Conservation (phyloP, 2,797 vertebrate species). For the Notolepis coatsorum region DNA sequence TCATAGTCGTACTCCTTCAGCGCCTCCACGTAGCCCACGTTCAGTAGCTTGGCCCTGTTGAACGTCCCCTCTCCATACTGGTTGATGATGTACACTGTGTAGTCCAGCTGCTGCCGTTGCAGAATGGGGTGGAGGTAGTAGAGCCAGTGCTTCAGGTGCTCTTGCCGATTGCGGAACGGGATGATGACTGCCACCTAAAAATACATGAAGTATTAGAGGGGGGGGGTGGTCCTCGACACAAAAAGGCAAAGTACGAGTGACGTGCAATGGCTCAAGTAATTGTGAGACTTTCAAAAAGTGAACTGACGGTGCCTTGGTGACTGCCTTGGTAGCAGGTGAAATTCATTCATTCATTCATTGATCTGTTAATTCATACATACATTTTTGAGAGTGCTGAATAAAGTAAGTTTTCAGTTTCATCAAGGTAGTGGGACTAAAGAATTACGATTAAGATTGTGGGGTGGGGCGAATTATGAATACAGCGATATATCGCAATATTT, state of each 20-base stretch:
- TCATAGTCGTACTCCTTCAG: conserved; percentile 92
- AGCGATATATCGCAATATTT: too few relatives aligned
- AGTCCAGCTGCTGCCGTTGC: conserved; percentile 86
- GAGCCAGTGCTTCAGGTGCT: conserved; percentile 88
- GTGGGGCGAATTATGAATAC: too few relatives aligned
- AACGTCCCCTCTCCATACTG: conserved; percentile 89
- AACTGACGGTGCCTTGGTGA: too few relatives aligned
- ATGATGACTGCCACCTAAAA: conserved; percentile 88
- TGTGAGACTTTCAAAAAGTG: background rate
- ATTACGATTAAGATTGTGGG: too few relatives aligned
- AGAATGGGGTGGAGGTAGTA: conserved; percentile 89
- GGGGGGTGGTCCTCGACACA: background rate
- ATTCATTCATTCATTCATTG: background rate
- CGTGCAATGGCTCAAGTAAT: background rate
- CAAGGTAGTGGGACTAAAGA: too few relatives aligned
- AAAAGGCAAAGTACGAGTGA: background rate
- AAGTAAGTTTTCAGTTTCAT: too few relatives aligned
- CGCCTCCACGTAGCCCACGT: conserved; percentile 88
- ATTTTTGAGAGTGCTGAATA: background rate
- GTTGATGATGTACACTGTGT: conserved; percentile 89
- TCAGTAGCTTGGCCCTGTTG: conserved; percentile 95
- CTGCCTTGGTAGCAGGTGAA: background rate
- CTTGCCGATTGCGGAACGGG: conserved; percentile 90
- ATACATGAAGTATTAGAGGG: background rate
- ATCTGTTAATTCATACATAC: background rate